Base-by-base conservation (phyloP, 1,140 invertebrate genomes). In the Limonius californicus region DNA sequence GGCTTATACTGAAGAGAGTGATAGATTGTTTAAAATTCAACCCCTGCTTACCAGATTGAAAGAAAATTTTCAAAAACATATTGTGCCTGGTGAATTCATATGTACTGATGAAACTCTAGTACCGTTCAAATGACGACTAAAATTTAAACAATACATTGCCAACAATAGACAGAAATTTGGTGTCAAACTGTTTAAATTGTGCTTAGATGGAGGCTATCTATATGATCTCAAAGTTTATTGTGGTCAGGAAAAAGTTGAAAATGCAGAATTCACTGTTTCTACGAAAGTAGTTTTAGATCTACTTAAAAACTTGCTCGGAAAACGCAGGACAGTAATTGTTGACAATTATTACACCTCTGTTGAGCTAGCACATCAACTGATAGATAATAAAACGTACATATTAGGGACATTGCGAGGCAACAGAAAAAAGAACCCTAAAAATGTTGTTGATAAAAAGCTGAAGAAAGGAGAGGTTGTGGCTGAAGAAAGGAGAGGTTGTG, bases 121-220 rank as follows among this genome's bases (percentile, higher is more conserved):
- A n/a, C 69, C 72, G 9, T 76, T 71, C 54, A 59, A 67, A 58
- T 68, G 74, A 16, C 54, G 72, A 30, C 63, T 75, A 20, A 39
- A 58, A 62, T 71, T 69, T 43, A 42, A 64, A 30, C 73, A 75
- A 50, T 72, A 74, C 58, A 65, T 68, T 42, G 64, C 57, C 60
- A 11, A 56, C 14, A 70, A 70, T 56, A 30, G 54, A 11, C 65
- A 70, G 53, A 54, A 56, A 68, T 71, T 70, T 43, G 65, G 66
- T 16, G 47, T 72, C 9, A 70, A 72, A 67, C 14, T 70, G 32
- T 72, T 70, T 57, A 65, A 72, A 65, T 64, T 71, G 14, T 68
- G 65, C 50, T 19, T 30, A 47, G 57, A 62, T 16, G 59, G 56
- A 35, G 62, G 62, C 0, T 65, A 55, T 12, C 35, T 39, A 2